Conservation (phyloP, 2,113 vertebrate species). For the Phyllostomus hastatus region DNA sequence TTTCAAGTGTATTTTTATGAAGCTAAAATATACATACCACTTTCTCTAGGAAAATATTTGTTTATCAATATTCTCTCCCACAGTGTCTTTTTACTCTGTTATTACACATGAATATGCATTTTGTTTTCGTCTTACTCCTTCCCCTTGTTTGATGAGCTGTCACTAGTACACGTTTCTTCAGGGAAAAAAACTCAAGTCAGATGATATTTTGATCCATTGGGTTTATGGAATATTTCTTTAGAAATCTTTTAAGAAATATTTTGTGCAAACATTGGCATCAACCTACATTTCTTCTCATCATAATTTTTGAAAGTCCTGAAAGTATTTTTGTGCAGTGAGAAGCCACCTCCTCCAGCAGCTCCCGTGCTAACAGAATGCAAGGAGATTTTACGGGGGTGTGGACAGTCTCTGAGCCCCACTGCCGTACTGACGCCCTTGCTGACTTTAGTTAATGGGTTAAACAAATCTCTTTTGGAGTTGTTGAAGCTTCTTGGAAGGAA, state of each 20-base stretch:
- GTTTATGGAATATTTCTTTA: slow-evolving; percentile 22
- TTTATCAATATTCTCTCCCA: slow-evolving; percentile 62
- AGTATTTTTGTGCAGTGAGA: not conserved
- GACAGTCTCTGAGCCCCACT: fast-evolving
- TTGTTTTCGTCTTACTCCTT: slow-evolving; percentile 19
- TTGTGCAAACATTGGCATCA: not conserved
- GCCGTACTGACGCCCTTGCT: not conserved
- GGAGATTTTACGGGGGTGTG: not conserved
- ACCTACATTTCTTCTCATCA: not conserved
- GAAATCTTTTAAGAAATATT: slow-evolving; percentile 26
- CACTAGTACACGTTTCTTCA: not conserved
- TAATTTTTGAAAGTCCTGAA: not conserved
- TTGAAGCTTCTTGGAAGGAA: slow-evolving; percentile 44
- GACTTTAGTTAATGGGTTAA: slow-evolving; percentile 44
- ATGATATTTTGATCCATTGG: slow-evolving; percentile 14
- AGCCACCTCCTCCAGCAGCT: not conserved
- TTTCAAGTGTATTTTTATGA: slow-evolving; percentile 72
- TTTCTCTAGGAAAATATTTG: slow-evolving; percentile 69
- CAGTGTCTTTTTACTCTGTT: slow-evolving; percentile 46
- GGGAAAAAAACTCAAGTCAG: not conserved
- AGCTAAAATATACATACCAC: slow-evolving; percentile 64
- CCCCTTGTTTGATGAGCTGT: slow-evolving; percentile 33
- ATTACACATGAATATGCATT: slow-evolving; percentile 72
- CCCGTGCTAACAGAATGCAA: not conserved
- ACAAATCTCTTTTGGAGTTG: slow-evolving; percentile 31